Base-by-base conservation (phyloP, 2,797 vertebrate genomes). In the Denticeps clupeoides region DNA sequence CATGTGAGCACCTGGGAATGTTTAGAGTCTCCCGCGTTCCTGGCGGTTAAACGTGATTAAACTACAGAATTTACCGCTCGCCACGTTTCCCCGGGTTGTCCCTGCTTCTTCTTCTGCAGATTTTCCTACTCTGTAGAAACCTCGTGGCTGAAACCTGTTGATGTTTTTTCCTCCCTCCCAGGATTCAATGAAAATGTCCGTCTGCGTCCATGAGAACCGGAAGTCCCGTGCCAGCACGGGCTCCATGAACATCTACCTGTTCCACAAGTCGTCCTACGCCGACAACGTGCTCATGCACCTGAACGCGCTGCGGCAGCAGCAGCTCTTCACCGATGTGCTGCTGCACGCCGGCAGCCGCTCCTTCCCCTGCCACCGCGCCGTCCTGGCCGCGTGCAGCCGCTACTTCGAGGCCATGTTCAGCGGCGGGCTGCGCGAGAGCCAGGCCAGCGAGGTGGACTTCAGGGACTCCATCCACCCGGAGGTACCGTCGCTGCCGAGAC, bases 351-450 rank as follows among this genome's bases (percentile, higher is more conserved):
- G 95, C 4, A 89, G 80, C 51, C 89, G 87, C 59, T 92, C 92
- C 1, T 99, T 99, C 70, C 95, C 95, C 2, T 99, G 95, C 75
- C 94, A 99, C 43, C 88, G 94, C 4, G 94, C 94, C 0, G 94
- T 97, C 49, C 79, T 99, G 60, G 94, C 93, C 1, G 94, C 94
- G 1, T 99, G 94, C 60, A 99, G 94, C 65, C 90, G 94, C 51
- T 99, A 99, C 64, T 99, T 99, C 0, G 92, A 99, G 71, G 94
- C 94, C 45, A 97, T 97, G 94, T 99, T 99, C 78, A 97, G 93
- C 0, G 94, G 93, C 0, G 94, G 94, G 27, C 74, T 99, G 50
- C 85, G 90, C 59, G 94, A 99, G 71, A 99, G 94, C 74, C 91
- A 93, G 67, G 90, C 91, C 59, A 93, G 87, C 3, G 94, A 99